These are phyloP conservation scores for Tyrannus savana DNA, from an alignment of 2,113 vertebrate genomes.

Conservation along the genomic window DNA sequence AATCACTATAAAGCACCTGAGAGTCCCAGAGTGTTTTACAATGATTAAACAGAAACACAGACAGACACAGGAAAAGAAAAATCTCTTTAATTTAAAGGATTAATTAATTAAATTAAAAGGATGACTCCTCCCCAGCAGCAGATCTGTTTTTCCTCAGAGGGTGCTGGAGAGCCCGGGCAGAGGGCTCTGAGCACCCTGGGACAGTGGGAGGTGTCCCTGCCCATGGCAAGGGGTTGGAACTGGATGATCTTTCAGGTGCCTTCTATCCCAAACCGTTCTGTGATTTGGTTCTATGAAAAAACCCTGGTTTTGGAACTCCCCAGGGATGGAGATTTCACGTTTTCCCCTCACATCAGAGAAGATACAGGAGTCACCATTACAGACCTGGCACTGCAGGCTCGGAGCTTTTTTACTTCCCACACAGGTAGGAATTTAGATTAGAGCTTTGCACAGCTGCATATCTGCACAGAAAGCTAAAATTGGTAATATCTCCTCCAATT, in stretches of 20 bases:
- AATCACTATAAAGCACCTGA: background rate
- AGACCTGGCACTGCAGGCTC: background rate
- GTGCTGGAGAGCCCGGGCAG: background rate
- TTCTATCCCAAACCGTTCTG: background rate
- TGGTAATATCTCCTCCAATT: background rate
- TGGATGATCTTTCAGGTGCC: background rate
- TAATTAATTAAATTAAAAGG: too few species aligned
- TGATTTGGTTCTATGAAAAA: background rate
- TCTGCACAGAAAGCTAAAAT: background rate
- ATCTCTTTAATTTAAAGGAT: background rate
- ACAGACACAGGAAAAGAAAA: background rate
- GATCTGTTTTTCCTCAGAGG: background rate
- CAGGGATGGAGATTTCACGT: background rate
- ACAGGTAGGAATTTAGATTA: background rate
- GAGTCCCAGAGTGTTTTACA: background rate
- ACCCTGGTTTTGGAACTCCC: background rate
- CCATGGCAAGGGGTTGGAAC: background rate
- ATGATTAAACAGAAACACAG: background rate
- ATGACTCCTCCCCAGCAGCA: background rate
- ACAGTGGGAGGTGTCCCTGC: background rate
- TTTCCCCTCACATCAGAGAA: background rate
- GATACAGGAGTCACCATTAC: background rate
- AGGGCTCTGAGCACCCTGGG: background rate
- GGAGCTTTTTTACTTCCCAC: background rate
- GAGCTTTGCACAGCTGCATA: background rate